These are phyloP conservation scores for Chaitophorus viminalis DNA, from an alignment of 2,888 invertebrate genomes.

Conservation along the genomic window DNA sequence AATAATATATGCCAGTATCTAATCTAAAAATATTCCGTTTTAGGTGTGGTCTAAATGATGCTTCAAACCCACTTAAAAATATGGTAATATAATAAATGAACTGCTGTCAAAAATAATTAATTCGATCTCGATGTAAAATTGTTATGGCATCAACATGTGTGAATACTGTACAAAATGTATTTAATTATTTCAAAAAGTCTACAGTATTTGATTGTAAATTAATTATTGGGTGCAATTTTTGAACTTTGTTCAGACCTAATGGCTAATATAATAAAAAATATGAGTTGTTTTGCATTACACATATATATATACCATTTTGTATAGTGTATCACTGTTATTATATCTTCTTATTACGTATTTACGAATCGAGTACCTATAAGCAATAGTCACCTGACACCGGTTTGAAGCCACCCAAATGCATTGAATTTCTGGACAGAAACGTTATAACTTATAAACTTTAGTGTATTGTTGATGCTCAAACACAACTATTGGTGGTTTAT, in stretches of 20 bases:
- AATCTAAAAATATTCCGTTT: neutral
- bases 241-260: neutral
- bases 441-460: neutral
- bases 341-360: neutral
- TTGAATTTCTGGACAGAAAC: constrained; percentile 24
- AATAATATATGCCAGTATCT: neutral
- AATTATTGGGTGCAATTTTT: neutral
- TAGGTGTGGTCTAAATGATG: constrained; percentile 49
- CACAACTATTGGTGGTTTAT: neutral
- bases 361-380: neutral
- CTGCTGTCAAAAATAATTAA: neutral
- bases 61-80: constrained; percentile 32
- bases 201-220: neutral
- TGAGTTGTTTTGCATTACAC: neutral
- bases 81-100: neutral
- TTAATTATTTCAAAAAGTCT: neutral
- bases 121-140: neutral
- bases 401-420: constrained; percentile 47
- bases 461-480: neutral
- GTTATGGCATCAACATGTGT: neutral
- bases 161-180: neutral
- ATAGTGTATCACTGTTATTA: neutral
- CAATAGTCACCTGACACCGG: constrained; percentile 41
- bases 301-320: neutral
- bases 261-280: neutral